Conservation (phyloP, 2,888 invertebrate genomes). For the Drosophila limbata region DNA sequence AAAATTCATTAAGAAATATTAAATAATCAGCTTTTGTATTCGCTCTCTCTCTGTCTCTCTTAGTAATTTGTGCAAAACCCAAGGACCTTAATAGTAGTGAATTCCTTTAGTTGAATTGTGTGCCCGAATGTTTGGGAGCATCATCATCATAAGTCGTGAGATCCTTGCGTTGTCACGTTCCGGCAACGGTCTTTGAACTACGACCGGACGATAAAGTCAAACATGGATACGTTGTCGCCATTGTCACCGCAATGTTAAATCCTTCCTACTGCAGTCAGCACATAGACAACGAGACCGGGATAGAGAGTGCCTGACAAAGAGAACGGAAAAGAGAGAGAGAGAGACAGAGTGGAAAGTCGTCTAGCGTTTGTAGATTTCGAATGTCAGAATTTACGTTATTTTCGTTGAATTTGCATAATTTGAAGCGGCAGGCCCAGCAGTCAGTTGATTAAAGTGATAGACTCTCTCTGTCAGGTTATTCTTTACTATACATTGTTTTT, state of each 20-base stretch:
- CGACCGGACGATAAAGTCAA: constrained; percentile 61
- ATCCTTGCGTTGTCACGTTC: constrained; percentile 74
- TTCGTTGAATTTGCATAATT: constrained; percentile 78
- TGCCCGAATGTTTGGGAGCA: constrained; percentile 14
- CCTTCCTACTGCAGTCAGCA: constrained; percentile 29
- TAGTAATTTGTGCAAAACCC: constrained; percentile 32
- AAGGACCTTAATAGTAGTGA: constrained; percentile 8
- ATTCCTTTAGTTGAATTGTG: constrained; percentile 2
- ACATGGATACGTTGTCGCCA: constrained; percentile 62
- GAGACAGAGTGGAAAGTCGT: constrained; percentile 17
- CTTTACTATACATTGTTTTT: constrained; percentile 17
- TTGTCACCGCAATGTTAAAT: constrained; percentile 55
- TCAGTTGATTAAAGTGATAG: constrained; percentile 79
- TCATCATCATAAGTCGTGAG: constrained; percentile 59
- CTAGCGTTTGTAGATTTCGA: constrained; percentile 61
- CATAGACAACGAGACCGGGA: constrained; percentile 15
- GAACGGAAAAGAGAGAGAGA: neutral
- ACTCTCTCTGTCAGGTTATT: constrained; percentile 59
- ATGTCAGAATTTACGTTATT: constrained; percentile 72
- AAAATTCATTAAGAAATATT: constrained; percentile 77
- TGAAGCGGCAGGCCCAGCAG: constrained; percentile 46
- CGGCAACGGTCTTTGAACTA: constrained; percentile 25
- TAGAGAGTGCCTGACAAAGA: too few species aligned
- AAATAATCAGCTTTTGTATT: constrained; percentile 72
- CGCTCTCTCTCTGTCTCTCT: neutral